Base-by-base conservation (phyloP, 2,888 invertebrate genomes). In the Horisme vitalbata region DNA sequence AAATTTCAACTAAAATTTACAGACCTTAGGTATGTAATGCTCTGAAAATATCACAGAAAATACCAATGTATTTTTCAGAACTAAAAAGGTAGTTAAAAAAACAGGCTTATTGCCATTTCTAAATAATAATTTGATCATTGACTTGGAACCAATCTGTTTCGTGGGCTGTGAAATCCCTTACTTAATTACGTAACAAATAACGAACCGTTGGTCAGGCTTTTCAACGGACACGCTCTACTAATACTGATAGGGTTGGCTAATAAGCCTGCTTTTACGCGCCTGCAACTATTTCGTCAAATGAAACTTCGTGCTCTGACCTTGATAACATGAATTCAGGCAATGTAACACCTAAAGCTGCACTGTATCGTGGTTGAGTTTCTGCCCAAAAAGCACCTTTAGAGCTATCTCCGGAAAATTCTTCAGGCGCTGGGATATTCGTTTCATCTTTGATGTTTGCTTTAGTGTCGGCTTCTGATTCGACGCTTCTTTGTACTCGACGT, bases 321-420 rank as follows among this genome's bases (percentile, higher is more conserved):
- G 91, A 88, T 41, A 94, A 70, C 94, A 94, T 94, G 64, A 91
- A 94, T 61, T 90, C 92, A 1, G 94, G 94, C 52, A 94, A 75
- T 21, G 92, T 90, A 9, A 93, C 90, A 11, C 93, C 93, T 37
- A 93, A 85, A 11, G 88, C 71, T 52, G 92, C 91, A 61, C 94
- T 94, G 66, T 92, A 94, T 23, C 90, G 85, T 1, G 93, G 92
- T 65, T 90, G 84, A 0, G 94, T 93, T 68, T 94, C 94, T n/a
- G 91, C 91, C 71, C 92, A 93, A 75, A 91, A 93, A 20, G 92
- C 92, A 9, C 92, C 93, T 48, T 91, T 91, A 18, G 92, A 91
- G 52, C 86, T 86, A 30, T 80, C 89, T 2, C 90, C 90, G 8
- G 91, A 83, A 58, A 92, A 91, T 59, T 91, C 91, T 65, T 86